Conservation (phyloP, 2,888 invertebrate species). For the Sipunculus nudus region DNA sequence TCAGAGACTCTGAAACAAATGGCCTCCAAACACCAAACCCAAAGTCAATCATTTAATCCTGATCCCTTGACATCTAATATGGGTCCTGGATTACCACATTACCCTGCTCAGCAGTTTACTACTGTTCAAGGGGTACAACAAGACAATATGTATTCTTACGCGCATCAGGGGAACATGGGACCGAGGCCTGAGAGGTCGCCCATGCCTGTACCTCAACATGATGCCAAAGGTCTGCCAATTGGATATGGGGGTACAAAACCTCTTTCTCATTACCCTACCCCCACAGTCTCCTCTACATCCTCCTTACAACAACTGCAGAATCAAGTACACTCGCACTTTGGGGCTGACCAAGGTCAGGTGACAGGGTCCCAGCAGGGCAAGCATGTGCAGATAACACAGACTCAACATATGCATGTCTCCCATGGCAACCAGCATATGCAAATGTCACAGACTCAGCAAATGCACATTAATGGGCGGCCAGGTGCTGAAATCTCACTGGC, state of each 20-base stretch:
- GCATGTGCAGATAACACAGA: slow-evolving; percentile 84
- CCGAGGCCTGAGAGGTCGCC: too few species aligned
- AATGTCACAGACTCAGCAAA: slow-evolving; percentile 57
- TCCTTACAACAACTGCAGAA: slow-evolving; percentile 58
- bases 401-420: slow-evolving; percentile 73
- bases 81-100: too few species aligned
- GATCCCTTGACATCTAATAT: too few species aligned
- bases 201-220: too few species aligned
- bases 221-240: slow-evolving; percentile 37
- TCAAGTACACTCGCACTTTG: slow-evolving; percentile 74
- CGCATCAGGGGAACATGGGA: too few species aligned
- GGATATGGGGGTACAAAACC: slow-evolving; percentile 56
- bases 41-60: too few species aligned
- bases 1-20: too few species aligned
- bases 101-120: too few species aligned
- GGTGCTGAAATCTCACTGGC: slow-evolving; percentile 52
- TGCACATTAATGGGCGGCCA: slow-evolving; percentile 74
- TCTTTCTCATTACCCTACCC: slow-evolving; percentile 57
- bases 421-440: slow-evolving; percentile 55
- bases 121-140: too few species aligned
- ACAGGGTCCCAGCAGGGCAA: slow-evolving; percentile 61
- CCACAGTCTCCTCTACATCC: slow-evolving; percentile 38
- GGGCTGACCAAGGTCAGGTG: slow-evolving; percentile 54
- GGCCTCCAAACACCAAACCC: too few species aligned
- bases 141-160: too few species aligned